A percentile compares a stretch with the other conserved stretches of the same genome.
phyloP scores from a whole-genome alignment of 2,113 vertebrate species.

The Epinephelus lanceolatus region DNA sequence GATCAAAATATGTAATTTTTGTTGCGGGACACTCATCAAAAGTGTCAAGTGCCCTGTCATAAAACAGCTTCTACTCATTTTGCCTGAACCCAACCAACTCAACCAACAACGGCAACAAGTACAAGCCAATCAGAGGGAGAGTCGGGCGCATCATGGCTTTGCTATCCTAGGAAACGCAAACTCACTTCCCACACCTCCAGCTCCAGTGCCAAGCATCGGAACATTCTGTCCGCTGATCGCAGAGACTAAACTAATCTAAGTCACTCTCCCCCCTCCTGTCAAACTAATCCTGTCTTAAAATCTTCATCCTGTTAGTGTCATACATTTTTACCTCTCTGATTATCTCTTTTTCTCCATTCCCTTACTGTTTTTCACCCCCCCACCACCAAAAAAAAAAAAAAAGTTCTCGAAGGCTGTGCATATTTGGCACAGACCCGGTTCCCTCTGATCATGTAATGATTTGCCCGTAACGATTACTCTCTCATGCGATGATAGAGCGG shows the following conservation, averaged over 20 bases:
- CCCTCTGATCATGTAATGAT: conserved; percentile 76
- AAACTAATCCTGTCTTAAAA: conserved; percentile 13
- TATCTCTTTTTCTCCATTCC: conserved; percentile 4
- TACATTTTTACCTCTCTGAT: conserved; percentile 20
- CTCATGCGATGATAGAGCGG: conserved; percentile 60
- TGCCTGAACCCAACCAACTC: no score
- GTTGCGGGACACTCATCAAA: no score
- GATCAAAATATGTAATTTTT: no score
- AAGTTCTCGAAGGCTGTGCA: conserved; percentile 20
- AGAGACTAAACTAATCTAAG: background rate
- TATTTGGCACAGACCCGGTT: conserved; percentile 46
- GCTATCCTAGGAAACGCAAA: no score
- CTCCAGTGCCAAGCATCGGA: background rate
- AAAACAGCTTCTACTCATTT: no score
- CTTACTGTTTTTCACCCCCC: conserved; percentile 14
- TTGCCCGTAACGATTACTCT: conserved; percentile 72
- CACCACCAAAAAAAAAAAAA: background rate
- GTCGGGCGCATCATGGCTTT: no score
- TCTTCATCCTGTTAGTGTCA: conserved; percentile 9
- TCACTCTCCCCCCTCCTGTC: background rate
- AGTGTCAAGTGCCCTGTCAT: no score
- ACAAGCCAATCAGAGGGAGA: no score
- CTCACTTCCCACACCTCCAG: no score
- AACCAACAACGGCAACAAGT: no score
- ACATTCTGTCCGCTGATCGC: background rate